Base-by-base conservation (phyloP, 2,113 vertebrate genomes). In the Litocranius walleri region DNA sequence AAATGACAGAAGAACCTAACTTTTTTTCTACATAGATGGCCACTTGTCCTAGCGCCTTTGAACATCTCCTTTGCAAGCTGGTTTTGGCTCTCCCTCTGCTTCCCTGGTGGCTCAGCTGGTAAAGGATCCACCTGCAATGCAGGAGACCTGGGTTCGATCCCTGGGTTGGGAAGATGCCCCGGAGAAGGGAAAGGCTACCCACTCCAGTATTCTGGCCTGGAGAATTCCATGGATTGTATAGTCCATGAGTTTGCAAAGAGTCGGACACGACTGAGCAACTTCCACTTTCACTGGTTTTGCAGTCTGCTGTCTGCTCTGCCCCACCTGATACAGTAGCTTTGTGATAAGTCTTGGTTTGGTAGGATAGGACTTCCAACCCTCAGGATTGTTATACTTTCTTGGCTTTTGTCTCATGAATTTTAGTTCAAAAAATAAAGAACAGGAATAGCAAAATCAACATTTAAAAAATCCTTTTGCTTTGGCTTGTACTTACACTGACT, bases 401-500 rank as follows among this genome's bases (percentile, higher is more conserved):
- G 94, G 25, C 23, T 3, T 97, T 96, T 45, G 54, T 80, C 21
- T 94, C 40, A 40, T 95, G 59, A 89, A 78, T 93, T 90, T 91
- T 61, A 91, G 30, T 48, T 77, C n/a, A 96, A 89, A 94, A 84
- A 57, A 57, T 81, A 95, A 95, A 48, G 59, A 90, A 89, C 43
- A 80, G 54, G 36, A 87, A 94, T 78, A 83, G 17, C 33, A 54
- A 84, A 62, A 52, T 52, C 82, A 52, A 64, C 17, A 84, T 25
- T 30, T 52, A 80, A 57, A 61, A 59, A 61, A 33, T 6, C 43
- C 43, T 87, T 1, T 56, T 59, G 36, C n/a, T 40, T 74, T 80
- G 67, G 61, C n/a, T 93, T 93, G 40, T 21, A 40, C 93, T 83
- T 93, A 40, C 33, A 45, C 56, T 64, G 59, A 87, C 16, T 50